phyloP scores from a whole-genome alignment of 2,797 vertebrate genomes.

The Pipistrellus kuhlii region DNA sequence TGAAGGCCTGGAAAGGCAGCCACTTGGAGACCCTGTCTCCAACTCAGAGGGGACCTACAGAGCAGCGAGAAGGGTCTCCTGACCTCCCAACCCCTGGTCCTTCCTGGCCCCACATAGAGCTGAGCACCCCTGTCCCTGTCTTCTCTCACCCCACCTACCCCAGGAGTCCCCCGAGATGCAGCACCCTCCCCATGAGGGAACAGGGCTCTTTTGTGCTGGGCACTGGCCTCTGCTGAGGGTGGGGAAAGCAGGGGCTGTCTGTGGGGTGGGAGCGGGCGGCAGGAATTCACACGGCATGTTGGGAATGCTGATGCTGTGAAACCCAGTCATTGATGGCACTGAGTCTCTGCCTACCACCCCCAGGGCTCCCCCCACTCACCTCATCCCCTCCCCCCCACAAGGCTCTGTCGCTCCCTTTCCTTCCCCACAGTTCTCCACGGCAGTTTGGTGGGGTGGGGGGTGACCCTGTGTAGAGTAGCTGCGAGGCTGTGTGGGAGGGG shows the following conservation, averaged over 20 bases:
- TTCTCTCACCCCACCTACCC: slow-evolving; percentile 50
- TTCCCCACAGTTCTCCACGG: not conserved
- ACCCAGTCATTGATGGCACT: slow-evolving; percentile 76
- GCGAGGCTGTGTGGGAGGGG: slow-evolving; percentile 45
- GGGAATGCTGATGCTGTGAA: slow-evolving; percentile 81
- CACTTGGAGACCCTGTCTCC: slow-evolving; percentile 51
- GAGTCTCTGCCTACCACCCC: slow-evolving; percentile 71
- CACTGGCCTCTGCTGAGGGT: slow-evolving; percentile 57
- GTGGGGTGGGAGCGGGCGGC: slow-evolving; percentile 80
- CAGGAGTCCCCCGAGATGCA: slow-evolving; percentile 47
- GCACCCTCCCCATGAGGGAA: slow-evolving; percentile 54
- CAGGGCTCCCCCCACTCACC: slow-evolving; percentile 47
- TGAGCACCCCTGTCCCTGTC: not conserved
- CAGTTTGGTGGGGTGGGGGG: not conserved
- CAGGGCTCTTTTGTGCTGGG: slow-evolving; percentile 80
- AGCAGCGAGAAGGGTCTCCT: not conserved
- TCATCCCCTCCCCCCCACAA: not conserved
- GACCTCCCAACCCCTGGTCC: not conserved
- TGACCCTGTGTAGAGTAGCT: not conserved
- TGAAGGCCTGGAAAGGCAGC: not conserved
- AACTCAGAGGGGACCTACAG: not conserved
- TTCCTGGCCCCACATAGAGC: not conserved
- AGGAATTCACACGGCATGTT: slow-evolving; percentile 80
- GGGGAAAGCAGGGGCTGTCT: slow-evolving; percentile 65
- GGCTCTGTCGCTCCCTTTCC: not conserved